Evolutionary conservation across 2,888 invertebrate genomes (phyloP).

Genomic region (Listrodromus nycthemerus): DNA sequence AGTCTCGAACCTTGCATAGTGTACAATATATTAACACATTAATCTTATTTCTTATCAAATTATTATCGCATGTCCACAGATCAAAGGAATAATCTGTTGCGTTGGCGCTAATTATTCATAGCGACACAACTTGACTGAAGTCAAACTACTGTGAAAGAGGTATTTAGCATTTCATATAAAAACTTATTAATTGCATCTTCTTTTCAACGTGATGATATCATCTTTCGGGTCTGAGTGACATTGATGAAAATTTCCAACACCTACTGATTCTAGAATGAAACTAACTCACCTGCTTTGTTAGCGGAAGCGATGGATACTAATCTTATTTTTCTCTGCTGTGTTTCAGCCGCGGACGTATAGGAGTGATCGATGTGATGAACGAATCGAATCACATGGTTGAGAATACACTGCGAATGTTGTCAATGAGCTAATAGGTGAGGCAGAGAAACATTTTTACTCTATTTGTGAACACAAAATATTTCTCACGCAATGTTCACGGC

Average conservation of each 20-base stretch:
- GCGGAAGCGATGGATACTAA: not conserved
- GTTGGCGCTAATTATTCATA: constrained; percentile 21
- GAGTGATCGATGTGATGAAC: not conserved
- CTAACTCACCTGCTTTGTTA: not conserved
- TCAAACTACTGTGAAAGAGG: constrained; percentile 14
- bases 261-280: constrained; percentile 49
- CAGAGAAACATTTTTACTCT: not conserved
- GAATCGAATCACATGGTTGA: not conserved
- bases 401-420: not conserved
- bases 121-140: not conserved
- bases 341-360: not conserved
- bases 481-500: not conserved
- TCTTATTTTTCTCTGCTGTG: not conserved
- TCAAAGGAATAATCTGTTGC: constrained; percentile 40
- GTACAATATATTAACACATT: not conserved
- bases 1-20: not conserved
- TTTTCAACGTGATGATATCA: constrained; percentile 34
- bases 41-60: not conserved
- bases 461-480: not conserved
- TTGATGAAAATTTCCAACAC: constrained; percentile 73
- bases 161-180: constrained; percentile 1
- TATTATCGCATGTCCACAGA: constrained; percentile 25
- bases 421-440: not conserved
- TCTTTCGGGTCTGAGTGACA: constrained; percentile 76
- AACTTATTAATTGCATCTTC: not conserved